phyloP scores from a whole-genome alignment of 2,888 invertebrate species.

The Acleris emargana region DNA sequence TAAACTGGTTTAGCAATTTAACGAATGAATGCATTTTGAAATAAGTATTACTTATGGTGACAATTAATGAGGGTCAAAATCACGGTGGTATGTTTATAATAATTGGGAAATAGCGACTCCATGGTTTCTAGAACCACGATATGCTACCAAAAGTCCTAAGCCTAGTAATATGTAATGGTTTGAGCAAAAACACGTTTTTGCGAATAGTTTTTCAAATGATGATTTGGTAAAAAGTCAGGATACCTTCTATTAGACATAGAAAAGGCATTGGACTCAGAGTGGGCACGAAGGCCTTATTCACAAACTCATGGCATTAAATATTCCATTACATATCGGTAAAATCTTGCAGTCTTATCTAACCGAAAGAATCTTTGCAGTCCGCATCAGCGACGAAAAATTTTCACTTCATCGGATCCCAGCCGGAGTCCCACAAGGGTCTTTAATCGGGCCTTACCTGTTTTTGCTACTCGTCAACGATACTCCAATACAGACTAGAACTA shows the following conservation, averaged over 20 bases:
- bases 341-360: constrained; percentile 19
- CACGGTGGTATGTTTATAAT: too few relatives aligned
- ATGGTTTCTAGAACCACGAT: too few relatives aligned
- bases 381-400: constrained; percentile 13
- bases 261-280: neutral
- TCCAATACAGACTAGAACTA: constrained; percentile 11
- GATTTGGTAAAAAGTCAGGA: too few relatives aligned
- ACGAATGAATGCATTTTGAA: too few relatives aligned
- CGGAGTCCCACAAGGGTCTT: constrained; percentile 30
- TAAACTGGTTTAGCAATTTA: too few relatives aligned
- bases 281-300: neutral
- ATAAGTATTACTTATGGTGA: too few relatives aligned
- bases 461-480: constrained; percentile 19
- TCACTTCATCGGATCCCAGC: constrained; percentile 8
- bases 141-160: too few relatives aligned
- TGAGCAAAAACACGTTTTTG: too few relatives aligned
- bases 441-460: constrained; percentile 24
- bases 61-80: too few relatives aligned
- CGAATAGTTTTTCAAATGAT: too few relatives aligned
- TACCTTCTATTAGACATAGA: constrained; percentile 5
- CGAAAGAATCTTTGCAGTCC: constrained; percentile 7
- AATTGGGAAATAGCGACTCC: too few relatives aligned
- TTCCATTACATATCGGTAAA: constrained; percentile 11
- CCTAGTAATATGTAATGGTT: too few relatives aligned
- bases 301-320: neutral